Percentiles rank a stretch among this genome's conserved stretches.
Conservation (phyloP, 2,113 vertebrate genomes). For the Ibidorhyncha struthersii region DNA sequence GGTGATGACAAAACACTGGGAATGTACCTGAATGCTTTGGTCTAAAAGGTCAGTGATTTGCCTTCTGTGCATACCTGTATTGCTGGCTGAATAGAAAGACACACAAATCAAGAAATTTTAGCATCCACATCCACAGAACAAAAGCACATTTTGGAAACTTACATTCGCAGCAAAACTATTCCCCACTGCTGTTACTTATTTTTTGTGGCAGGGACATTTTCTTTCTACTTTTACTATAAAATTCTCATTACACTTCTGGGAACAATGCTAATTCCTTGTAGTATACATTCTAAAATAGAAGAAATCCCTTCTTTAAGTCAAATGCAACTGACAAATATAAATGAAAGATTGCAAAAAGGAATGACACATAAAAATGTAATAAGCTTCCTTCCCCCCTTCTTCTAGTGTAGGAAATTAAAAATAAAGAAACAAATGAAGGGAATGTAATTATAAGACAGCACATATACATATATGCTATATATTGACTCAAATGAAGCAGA, state of each 20-base stretch:
- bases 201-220: not conserved
- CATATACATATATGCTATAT: not conserved
- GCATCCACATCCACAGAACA: not conserved
- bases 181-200: not conserved
- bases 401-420: not conserved
- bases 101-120: not conserved
- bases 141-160: not conserved
- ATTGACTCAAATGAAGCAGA: not conserved
- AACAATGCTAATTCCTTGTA: not conserved
- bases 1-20: conserved; percentile 94
- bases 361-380: not conserved
- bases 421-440: not conserved
- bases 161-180: not conserved
- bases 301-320: not conserved
- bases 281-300: not conserved
- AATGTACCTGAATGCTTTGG: conserved; percentile 95
- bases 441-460: not conserved
- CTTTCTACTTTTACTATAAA: not conserved
- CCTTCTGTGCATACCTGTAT: conserved; percentile 87
- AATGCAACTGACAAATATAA: conserved; percentile 4
- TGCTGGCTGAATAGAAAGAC: conserved; percentile 80
- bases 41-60: conserved; percentile 97
- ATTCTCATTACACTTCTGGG: not conserved
- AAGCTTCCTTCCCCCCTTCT: not conserved
- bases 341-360: not conserved